A percentile compares a stretch with the other conserved stretches of the same genome.
These are phyloP conservation scores for Catocala nupta DNA, from an alignment of 2,888 invertebrate species.

Conservation along the genomic window DNA sequence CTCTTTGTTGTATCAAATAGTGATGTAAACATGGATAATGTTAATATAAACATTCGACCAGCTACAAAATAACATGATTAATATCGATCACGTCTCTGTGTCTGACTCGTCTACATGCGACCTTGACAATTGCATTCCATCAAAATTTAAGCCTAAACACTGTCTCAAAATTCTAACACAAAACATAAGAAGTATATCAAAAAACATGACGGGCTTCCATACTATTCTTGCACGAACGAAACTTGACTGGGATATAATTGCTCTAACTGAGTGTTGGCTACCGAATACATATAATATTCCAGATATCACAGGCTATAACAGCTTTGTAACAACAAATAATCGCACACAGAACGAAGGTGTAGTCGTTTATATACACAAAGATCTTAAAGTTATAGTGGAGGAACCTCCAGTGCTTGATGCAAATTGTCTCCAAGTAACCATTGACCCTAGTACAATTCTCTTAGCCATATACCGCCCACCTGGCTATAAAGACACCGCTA, in stretches of 20 bases:
- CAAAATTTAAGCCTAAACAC: neutral
- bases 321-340: slow-evolving; percentile 6
- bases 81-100: slow-evolving; percentile 16
- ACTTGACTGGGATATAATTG: slow-evolving; percentile 9
- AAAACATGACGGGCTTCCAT: slow-evolving; percentile 12
- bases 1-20: too few relatives aligned
- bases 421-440: slow-evolving; percentile 10
- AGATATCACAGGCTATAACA: slow-evolving; percentile 2
- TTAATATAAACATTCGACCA: slow-evolving; percentile 9
- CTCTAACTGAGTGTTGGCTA: slow-evolving; percentile 22
- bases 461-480: slow-evolving; percentile 14
- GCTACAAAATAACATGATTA: neutral
- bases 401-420: slow-evolving; percentile 10
- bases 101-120: slow-evolving; percentile 17
- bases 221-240: neutral
- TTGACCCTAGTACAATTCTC: slow-evolving; percentile 6
- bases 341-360: slow-evolving; percentile 22
- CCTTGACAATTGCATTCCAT: slow-evolving; percentile 9
- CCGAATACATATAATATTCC: slow-evolving; percentile 7
- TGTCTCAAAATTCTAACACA: slow-evolving; percentile 14
- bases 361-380: slow-evolving; percentile 7
- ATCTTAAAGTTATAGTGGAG: slow-evolving; percentile 1
- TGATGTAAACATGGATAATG: too few relatives aligned
- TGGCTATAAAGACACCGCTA: too few relatives aligned
- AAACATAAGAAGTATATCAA: slow-evolving; percentile 17